Base-by-base conservation (phyloP, 2,797 vertebrate species). In the Hapalemur alaotrensis region DNA sequence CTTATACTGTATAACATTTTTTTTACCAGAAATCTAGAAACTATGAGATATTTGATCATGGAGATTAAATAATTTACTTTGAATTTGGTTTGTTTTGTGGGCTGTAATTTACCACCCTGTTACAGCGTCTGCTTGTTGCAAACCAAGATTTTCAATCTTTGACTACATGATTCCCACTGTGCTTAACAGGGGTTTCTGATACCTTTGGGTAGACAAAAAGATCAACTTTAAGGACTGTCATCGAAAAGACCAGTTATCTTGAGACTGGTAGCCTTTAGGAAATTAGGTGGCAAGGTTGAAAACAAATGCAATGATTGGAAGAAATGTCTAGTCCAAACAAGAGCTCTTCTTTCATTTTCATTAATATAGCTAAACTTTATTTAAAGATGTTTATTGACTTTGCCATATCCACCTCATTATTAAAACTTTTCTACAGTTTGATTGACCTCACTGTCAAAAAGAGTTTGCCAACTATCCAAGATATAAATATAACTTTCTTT, bases 401-500 rank as follows among this genome's bases (percentile, higher is more conserved):
- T 95, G 90, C 81, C 76, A 73, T 95, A 87, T 78, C 70, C 91
- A 83, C 20, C 43, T 95, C 70, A 95, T 92, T 96, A 96, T 43
- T 73, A 79, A 95, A 94, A 83, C 17, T 95, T 92, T 50, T 80
- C 15, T 61, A 67, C 35, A 79, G 23, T 96, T 93, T 95, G 79
- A 86, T 81, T 91, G 75, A 81, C 75, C 65, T 89, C 54, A 79
- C 41, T 93, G 69, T 95, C 69, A 94, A 91, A 86, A 95, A 41
- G 17, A 41, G 20, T 89, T 96, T 96, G 73, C 52, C 59, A 83
- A 86, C 80, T 94, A 96, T 69, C 43, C 46, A 86, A 95, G 52
- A 84, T 73, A 94, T 73, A 94, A 96, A 96, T 89, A 96, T 22
- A 94, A 80, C 30, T 86, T 95, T 89, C 32, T 95, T 89, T 70